Base-by-base conservation (phyloP, 2,888 invertebrate genomes). In the Drosophila pullipes region DNA sequence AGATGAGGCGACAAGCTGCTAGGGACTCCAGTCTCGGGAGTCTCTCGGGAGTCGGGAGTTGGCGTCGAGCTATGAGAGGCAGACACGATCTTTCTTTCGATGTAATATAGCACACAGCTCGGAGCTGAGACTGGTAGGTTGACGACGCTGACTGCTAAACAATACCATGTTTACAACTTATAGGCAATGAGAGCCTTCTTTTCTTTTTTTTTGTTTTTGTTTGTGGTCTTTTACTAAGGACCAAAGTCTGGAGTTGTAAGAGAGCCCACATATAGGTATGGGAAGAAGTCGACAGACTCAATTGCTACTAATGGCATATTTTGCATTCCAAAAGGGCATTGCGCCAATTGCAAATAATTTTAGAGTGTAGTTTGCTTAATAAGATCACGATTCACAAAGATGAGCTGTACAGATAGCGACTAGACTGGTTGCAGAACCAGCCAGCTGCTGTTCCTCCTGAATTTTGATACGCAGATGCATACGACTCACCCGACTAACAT, bases 121-220 rank as follows among this genome's bases (percentile, higher is more conserved):
- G 58, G 62, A 62, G 52, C 65, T 49, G 47, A 63, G 65, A 47
- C 69, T 37, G 58, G 33, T 37, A 18, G 37, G 37, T 41, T 54
- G 62, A 53, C 70, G 50, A 54, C 54, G 61, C 58, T 28, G 44
- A 49, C 61, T 49, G 59, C 72, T 71, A 76, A 87, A 85, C 85
- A 85, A 85, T 90, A 82, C 85, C 85, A 91, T 91, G 91, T 91
- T 91, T 91, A 91, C 91, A 91, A 87, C 84, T 90, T 92, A 91
- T 92, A 86, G 75, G 75, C 76, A 79, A 84, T 87, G 79, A 71
- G 41, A 70, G 76, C 22, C 47, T 47, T 47, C 25, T 25, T 16
- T 22, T 47, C 73, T 72, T 78, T 44, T 25, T 25, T 25, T 25
- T 44, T 39, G 22, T 25, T 16, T 60, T 35, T 44, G 28, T 60